A percentile compares a stretch with the other conserved stretches of the same genome.
These are phyloP conservation scores for Macrotis lagotis DNA, from an alignment of 2,113 vertebrate species.

Conservation along the genomic window DNA sequence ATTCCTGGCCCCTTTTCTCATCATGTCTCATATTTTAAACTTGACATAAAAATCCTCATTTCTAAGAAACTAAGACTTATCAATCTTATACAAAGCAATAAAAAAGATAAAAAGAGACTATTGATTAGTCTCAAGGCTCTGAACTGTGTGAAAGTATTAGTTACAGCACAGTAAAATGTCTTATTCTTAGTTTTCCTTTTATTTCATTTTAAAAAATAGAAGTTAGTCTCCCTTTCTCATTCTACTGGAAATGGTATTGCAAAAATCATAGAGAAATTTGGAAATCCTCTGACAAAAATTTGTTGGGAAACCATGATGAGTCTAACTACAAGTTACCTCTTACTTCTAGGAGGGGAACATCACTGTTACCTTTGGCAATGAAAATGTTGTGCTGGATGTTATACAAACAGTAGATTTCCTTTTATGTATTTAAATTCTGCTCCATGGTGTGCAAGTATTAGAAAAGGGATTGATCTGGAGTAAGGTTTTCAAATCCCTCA, in stretches of 20 bases:
- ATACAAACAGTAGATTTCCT: conserved; percentile 61
- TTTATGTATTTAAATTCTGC: conserved; percentile 72
- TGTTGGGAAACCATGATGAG: conserved; percentile 22
- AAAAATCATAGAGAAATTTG: conserved; percentile 32
- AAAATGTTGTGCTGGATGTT: conserved; percentile 52
- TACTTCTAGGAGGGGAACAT: neutral
- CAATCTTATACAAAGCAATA: neutral
- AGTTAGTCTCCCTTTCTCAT: conserved; percentile 4
- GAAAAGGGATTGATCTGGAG: conserved; percentile 79
- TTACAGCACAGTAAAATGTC: neutral
- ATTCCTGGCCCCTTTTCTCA: conserved; percentile 49
- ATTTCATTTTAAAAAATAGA: conserved; percentile 20
- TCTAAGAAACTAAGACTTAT: conserved; percentile 30
- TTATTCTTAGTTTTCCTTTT: neutral
- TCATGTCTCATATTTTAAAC: conserved; percentile 65
- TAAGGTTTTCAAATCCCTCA: conserved; percentile 84
- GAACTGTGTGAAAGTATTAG: neutral
- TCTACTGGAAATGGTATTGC: conserved; percentile 41
- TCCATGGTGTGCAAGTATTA: conserved; percentile 72
- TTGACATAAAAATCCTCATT: conserved; percentile 75
- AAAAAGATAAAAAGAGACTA: conserved; percentile 12
- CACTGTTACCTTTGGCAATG: conserved; percentile 54
- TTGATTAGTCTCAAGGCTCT: neutral
- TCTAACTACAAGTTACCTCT: neutral
- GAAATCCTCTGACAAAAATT: conserved; percentile 53